These are phyloP conservation scores for Hemicentrotus pulcherrimus DNA, from an alignment of 35 echinoderm and acorn worm species.

Conservation along the genomic window DNA sequence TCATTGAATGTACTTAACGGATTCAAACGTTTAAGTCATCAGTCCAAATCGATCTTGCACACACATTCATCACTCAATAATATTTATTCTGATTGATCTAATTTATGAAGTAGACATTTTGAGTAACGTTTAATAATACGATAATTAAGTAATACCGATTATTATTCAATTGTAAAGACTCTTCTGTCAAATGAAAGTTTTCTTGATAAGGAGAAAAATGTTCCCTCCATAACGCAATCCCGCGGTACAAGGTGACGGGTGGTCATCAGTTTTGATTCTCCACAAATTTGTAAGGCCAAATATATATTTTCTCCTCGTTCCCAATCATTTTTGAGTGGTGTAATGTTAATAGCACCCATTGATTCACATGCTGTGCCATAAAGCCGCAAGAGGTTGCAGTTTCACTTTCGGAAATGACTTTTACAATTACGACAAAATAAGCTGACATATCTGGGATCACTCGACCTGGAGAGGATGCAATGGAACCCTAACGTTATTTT, in stretches of 20 bases:
- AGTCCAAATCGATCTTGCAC: too few species aligned
- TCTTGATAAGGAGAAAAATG: too few species aligned
- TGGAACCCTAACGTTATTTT: too few species aligned
- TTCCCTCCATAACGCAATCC: background rate
- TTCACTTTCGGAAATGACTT: conserved; percentile 13
- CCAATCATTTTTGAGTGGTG: background rate
- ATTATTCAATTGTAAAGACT: too few species aligned
- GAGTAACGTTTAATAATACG: too few species aligned
- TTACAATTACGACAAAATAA: conserved; percentile 48
- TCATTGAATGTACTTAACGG: too few species aligned
- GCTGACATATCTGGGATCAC: conserved; percentile 34
- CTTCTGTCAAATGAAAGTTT: too few species aligned
- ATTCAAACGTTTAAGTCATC: too few species aligned
- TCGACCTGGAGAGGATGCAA: conserved; percentile 11
- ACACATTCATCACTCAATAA: too few species aligned
- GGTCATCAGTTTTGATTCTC: background rate
- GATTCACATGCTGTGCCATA: background rate
- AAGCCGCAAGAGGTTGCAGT: background rate
- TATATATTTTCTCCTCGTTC: background rate
- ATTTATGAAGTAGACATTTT: too few species aligned
- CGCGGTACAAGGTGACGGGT: background rate
- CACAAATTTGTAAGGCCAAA: background rate
- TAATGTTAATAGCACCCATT: background rate
- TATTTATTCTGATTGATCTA: too few species aligned
- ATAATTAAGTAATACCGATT: too few species aligned